Base-by-base conservation (phyloP, 2,888 invertebrate species). In the Agrochola lychnidis region DNA sequence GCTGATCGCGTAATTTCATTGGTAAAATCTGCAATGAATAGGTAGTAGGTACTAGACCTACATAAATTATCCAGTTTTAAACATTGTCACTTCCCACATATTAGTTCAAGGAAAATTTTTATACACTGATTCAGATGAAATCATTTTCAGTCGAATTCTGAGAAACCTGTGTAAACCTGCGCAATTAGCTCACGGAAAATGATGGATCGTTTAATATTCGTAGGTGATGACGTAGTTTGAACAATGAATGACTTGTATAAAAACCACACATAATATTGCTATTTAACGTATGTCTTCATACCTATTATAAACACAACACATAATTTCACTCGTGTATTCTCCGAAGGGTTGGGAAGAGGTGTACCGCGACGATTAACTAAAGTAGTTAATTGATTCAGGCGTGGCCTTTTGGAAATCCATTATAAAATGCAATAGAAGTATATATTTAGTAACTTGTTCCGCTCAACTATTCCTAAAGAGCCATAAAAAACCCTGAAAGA, bases 141-240 rank as follows among this genome's bases (percentile, higher is more conserved):
- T 76, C 0, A 81, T 75, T 75, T 79, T 79, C 57, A 53, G 61
- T 57, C 14, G 2, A 48, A 71, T 81, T 77, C 78, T 72, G 12
- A 56, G 81, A 80, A 80, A 67, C 22, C 22, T 56, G 48, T 25
- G 71, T 19, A n/a, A 57, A 45, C 19, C n/a, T 42, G 56, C 14
- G 30, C 70, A 82, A 76, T 80, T 53, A 63, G 63, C 16, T 48
- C 59, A 64, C 12, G 12, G 63, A 59, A 56, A 68, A 64, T 69
- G 40, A 71, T 71, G 40, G 59, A 40, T 68, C 45, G 14, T 68
- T 68, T 69, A 79, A 79, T 59, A 82, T 68, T 42, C 10, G 4
- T 76, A 25, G n/a, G 9, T 67, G 42, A 42, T 42, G 42, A 42
- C 36, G 61, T 25, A 40, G 9, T 30, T 48, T 22, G 30, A 81